Evolutionary conservation across 2,797 vertebrate genomes (phyloP), one percentile per base, ranked within the genome.

Genomic region (Lepilemur septentrionalis): DNA sequence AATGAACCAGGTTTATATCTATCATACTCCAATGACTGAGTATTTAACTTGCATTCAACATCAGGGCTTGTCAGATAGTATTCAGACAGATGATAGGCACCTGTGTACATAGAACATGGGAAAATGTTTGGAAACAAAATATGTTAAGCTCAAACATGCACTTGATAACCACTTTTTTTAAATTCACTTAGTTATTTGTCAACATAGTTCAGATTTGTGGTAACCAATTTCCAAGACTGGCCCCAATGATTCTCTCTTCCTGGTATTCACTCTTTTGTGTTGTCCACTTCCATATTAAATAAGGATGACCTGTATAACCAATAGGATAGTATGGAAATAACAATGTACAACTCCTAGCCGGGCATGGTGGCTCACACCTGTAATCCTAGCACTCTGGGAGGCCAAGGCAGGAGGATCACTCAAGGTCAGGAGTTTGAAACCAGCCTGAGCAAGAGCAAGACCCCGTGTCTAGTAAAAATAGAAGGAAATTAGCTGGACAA

Each of bases 41-140:
- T 50, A 79, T 48, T 93, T 95, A 70, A 57, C 15, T 32, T 43
- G 55, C 10, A 55, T 52, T 88, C 78, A 43, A 13, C 15, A 9
- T 73, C 48, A n/a, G 50, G 28, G 22, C 48, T n/a, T 88, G 4
- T 76, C 14, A 70, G 30, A 30, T 72, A 35, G 69, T 50, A 32
- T 17, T 87, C 48, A 38, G 65, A 61, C 22, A 87, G 23, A 38
- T 18, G 28, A 75, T 4, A 63, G 57, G 9, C 38, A 61, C 28
- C 67, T 59, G 2, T 90, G 63, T 32, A 23, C 48, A 69, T 28
- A 13, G 15, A 41, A 22, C 50, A 72, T 30, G 43, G 69, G 32
- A n/a, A 94, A 92, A 81, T 76, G 25, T 72, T 76, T 70, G 48
- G 32, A 90, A 89, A 92, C 28, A 82, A 70, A 95, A 78, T 69